These are phyloP conservation scores for Lucinisca nassula DNA, from an alignment of 2,888 invertebrate genomes.

Conservation along the genomic window DNA sequence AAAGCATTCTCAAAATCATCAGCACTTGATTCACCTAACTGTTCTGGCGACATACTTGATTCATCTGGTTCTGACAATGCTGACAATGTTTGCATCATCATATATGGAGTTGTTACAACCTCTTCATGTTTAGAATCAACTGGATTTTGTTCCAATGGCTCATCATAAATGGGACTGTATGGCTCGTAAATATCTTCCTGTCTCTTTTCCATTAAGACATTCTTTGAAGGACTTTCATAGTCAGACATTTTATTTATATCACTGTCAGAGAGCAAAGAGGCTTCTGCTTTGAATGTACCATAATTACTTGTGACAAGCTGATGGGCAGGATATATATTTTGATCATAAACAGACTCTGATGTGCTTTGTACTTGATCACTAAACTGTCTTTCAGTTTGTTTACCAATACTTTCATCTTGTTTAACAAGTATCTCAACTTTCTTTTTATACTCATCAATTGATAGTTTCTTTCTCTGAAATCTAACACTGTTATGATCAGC, in stretches of 20 bases:
- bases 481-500: neutral
- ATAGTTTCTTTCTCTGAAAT: conserved; percentile 48
- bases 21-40: neutral
- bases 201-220: neutral
- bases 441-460: conserved; percentile 65
- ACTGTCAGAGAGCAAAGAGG: neutral
- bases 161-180: neutral
- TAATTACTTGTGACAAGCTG: neutral
- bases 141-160: neutral
- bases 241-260: neutral
- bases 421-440: conserved; percentile 33
- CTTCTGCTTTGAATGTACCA: neutral
- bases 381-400: neutral
- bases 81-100: conserved; percentile 63
- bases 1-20: conserved; percentile 47
- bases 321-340: neutral
- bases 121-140: conserved; percentile 19
- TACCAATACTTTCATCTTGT: neutral
- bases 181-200: neutral
- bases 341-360: neutral
- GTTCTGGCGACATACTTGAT: conserved; percentile 46
- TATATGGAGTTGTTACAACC: conserved; percentile 49
- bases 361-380: neutral
- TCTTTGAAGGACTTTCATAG: neutral
- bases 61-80: conserved; percentile 64